Evolutionary conservation across 2,113 vertebrate species (phyloP).

Genomic region (Phyllostomus discolor): DNA sequence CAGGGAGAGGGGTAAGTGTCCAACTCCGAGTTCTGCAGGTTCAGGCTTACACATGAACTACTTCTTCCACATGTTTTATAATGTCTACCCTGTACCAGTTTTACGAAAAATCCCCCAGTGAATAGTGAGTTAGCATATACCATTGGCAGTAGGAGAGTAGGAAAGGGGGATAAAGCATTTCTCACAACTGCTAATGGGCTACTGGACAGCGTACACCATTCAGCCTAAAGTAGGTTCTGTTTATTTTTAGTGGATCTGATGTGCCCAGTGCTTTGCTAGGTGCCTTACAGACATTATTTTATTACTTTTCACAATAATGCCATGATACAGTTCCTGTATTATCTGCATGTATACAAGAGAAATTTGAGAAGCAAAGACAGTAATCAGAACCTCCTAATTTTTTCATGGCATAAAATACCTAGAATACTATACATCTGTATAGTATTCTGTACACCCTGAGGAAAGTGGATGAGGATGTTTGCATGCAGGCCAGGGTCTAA

Average conservation of each 20-base stretch:
- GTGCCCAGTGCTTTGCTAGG: neutral
- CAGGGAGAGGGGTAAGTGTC: neutral
- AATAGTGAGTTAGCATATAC: neutral
- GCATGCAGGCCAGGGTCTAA: fast-evolving
- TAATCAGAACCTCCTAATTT: neutral
- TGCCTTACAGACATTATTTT: neutral
- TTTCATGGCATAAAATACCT: neutral
- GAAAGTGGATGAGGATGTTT: neutral
- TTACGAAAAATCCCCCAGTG: neutral
- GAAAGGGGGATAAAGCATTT: neutral
- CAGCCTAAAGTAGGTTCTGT: neutral
- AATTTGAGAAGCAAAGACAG: neutral
- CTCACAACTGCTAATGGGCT: neutral
- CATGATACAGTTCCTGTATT: neutral
- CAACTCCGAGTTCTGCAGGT: neutral
- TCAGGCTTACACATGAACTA: neutral
- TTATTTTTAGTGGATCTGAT: neutral
- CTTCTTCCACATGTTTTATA: neutral
- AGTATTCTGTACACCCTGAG: neutral
- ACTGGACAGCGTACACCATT: neutral
- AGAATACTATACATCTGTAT: neutral
- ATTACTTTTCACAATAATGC: neutral
- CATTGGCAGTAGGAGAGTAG: neutral
- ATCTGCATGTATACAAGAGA: neutral
- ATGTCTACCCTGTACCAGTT: neutral